Base-by-base conservation (phyloP, 2,113 vertebrate genomes). In the Macroglossus sobrinus region DNA sequence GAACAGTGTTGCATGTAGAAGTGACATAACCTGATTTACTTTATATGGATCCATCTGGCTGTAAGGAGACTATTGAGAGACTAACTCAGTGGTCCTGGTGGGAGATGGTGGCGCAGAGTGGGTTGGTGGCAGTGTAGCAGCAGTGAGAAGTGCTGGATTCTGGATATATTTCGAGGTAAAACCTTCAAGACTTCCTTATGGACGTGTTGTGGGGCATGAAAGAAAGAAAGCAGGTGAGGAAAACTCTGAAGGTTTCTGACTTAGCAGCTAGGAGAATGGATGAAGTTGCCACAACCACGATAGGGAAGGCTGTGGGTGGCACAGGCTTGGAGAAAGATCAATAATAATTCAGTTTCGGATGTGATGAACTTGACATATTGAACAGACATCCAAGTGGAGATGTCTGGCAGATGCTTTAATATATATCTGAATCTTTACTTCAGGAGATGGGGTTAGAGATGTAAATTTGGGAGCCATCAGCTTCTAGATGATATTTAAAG, bases 121-220 rank as follows among this genome's bases (percentile, higher is more conserved):
- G 57, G 4, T 0, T 66, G 55, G 24, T 3, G 28, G 61, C 2
- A 38, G 50, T 5, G 12, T 1, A 30, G 7, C 22, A 14, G 7
- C 0, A 2, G 18, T 2, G 63, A 72, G 33, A 69, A 79, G 24
- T 4, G 26, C 14, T 69, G 6, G 45, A 26, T 26, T 81, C 86
- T 53, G 59, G 40, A 21, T 63, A 53, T 2, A 30, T 21, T 84
- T 80, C 19, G n/a, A 75, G 86, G 28, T 8, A 28, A 66, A 91
- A 85, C 28, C 72, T 72, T 87, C 16, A 79, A 10, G 3, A n/a
- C 35, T 59, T 72, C 47, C 38, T n/a, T 50, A 21, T 6, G 24
- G 61, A 38, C 38, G 33, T 43, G 16, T 7, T 19, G 59, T 57
- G 26, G 22, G 38, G 7, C n/a, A 30, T 30, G 30, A 86, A 72